Percentiles rank a stretch among this genome's conserved stretches.
phyloP scores from a whole-genome alignment of 2,888 invertebrate species.

The Trachelus tabidus region DNA sequence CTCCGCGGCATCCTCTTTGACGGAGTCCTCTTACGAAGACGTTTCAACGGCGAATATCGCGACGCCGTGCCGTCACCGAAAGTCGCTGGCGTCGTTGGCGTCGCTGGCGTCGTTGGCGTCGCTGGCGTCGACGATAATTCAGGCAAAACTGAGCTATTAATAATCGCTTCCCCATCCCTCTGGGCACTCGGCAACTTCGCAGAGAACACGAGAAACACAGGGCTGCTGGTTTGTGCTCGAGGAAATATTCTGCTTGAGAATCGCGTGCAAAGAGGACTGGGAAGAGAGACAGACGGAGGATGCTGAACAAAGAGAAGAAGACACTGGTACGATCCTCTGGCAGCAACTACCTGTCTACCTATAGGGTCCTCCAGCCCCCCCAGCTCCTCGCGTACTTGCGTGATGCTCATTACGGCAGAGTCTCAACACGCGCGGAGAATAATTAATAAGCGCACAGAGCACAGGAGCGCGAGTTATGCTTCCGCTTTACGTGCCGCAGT shows the following conservation, averaged over 20 bases:
- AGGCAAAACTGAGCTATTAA: conserved; percentile 42
- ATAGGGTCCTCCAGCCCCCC: no score
- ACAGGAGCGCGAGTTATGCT: conserved; percentile 1
- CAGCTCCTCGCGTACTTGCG: conserved; percentile 13
- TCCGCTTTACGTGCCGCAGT: not conserved
- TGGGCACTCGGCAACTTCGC: not conserved
- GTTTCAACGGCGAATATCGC: conserved; percentile 18
- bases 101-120: conserved; percentile 21
- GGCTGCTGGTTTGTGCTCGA: not conserved
- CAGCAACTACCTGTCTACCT: no score
- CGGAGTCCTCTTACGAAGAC: no score
- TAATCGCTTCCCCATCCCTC: conserved; percentile 35
- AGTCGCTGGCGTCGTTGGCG: conserved; percentile 25
- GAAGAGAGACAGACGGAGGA: conserved; percentile 2
- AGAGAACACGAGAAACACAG: no score
- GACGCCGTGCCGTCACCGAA: conserved; percentile 28
- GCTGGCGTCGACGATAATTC: conserved; percentile 36
- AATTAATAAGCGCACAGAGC: conserved; percentile 36
- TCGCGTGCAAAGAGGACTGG: not conserved
- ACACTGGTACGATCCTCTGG: not conserved
- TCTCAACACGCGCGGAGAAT: conserved; percentile 31
- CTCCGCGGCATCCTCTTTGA: no score
- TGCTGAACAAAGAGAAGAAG: not conserved
- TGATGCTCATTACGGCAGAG: conserved; percentile 39
- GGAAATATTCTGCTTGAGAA: not conserved